Base-by-base conservation (phyloP, 2,888 invertebrate species). In the Agrochola litura region DNA sequence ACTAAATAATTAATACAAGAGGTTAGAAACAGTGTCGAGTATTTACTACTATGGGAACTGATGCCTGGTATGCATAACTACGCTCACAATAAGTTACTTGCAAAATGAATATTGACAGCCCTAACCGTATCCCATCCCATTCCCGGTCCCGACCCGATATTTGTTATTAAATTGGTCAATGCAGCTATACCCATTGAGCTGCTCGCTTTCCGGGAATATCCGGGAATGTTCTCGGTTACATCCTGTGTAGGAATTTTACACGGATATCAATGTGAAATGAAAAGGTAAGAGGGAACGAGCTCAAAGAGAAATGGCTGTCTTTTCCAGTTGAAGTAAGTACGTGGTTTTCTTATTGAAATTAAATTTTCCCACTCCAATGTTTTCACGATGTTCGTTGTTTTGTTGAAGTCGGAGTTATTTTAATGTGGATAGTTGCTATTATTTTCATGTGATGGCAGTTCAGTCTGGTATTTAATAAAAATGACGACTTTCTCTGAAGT, bases 231-330 rank as follows among this genome's bases (percentile, higher is more conserved):
- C 61, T 46, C 80, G 56, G 49, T 49, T 49, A 69, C 70, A 70
- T 68, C 64, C 65, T 69, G 77, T 79, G 25, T 72, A n/a, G 65
- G 52, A 73, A 77, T 83, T 79, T 75, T 58, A 79, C 68, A 67
- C 72, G 64, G 68, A 73, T 76, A 56, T n/a, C 61, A 61, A 49
- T 60, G 70, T 64, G 41, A 60, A 84, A 84, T 67, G 54, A 61
- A 81, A 83, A 83, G 41, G 52, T 63, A 84, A 52, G 5, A 64
- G 60, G 6, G 49, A 64, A 60, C 25, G 22, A 52, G 61, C 65
- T 69, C 69, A 85, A 83, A 85, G 65, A 82, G 61, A 81, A 83
- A 54, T 82, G 37, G 16, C 25, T 73, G 76, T n/a, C 66, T 73
- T 77, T 77, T 67, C 37, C 54, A 58, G 63, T 41, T 37, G 37